These are phyloP conservation scores for Zosterops lateralis DNA, from an alignment of 2,113 vertebrate genomes.

Conservation along the genomic window DNA sequence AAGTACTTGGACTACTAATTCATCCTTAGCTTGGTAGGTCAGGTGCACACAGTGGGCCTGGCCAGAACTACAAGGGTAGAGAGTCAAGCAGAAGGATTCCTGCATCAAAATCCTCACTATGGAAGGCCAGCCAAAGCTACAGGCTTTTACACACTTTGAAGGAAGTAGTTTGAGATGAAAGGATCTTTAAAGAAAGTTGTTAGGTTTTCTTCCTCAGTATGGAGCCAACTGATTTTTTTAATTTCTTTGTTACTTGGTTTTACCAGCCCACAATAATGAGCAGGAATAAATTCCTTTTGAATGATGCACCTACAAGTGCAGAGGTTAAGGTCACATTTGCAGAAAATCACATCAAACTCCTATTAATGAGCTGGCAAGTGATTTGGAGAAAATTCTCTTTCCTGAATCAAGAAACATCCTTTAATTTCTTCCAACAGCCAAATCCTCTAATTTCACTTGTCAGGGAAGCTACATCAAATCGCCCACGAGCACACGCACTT, in stretches of 20 bases:
- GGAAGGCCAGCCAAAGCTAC: not conserved
- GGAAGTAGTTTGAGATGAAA: not conserved
- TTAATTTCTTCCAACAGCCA: constrained; percentile 39
- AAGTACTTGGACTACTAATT: not conserved
- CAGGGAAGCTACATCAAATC: constrained; percentile 56
- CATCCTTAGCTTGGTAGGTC: not conserved
- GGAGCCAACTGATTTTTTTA: not conserved
- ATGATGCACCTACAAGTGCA: not conserved
- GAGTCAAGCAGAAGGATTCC: not conserved
- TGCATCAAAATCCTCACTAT: not conserved
- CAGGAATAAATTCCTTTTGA: not conserved
- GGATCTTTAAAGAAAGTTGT: not conserved
- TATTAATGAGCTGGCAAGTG: constrained; percentile 29
- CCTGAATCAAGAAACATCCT: constrained; percentile 54
- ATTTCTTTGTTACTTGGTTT: not conserved
- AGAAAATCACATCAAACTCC: constrained; percentile 14
- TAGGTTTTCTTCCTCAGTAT: not conserved
- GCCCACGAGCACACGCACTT: constrained; percentile 43
- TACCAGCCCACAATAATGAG: not conserved
- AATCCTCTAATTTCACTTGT: constrained; percentile 65
- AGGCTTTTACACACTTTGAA: not conserved
- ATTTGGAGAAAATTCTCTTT: constrained; percentile 36
- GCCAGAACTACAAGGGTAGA: not conserved
- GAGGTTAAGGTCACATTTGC: constrained; percentile 17
- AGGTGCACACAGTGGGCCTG: not conserved